Base-by-base conservation (phyloP, 2,888 invertebrate genomes). In the Pachymerium ferrugineum region DNA sequence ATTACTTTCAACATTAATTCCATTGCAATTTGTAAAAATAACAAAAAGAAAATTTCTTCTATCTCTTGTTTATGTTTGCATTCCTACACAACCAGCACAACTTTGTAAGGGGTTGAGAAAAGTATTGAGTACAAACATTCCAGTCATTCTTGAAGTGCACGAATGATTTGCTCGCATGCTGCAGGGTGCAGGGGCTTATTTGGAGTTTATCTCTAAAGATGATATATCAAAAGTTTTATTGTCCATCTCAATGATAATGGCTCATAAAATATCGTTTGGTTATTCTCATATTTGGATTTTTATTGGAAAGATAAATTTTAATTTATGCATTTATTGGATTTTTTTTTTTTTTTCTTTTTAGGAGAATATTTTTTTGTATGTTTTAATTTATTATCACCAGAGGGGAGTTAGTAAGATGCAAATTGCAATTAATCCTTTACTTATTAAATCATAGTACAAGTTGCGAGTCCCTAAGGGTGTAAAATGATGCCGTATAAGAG, bases 181-280 rank as follows among this genome's bases (percentile, higher is more conserved):
- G 47, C 16, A 47, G 47, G n/a, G n/a, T n/a, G n/a, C n/a, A n/a
- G n/a, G n/a, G n/a, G 47, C 47, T 47, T 47, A 47, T 47, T 47
- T 47, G 8, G 1, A 47, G 47, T 47, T 47, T 47, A 47, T 47
- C 47, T 47, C 47, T 47, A 14, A 22, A 47, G 47, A 47, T 47
- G 47, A 47, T 47, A 16, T 22, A 47, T 47, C 47, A 47, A 47
- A 22, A 47, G 47, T 47, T 47, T 47, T 47, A 47, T 47, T 47
- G 47, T 47, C 47, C 22, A 47, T 47, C 47, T 47, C 19, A 47
- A 47, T 47, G 47, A 47, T 47, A 47, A 47, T 47, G 47, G 47
- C 47, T 47, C 47, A 47, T 47, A 47, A 47, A 47, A 3, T 47
- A 47, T 47, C 16, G 19, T 19, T 47, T 47, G 47, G 22, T 19